These are phyloP conservation scores for Sylvia borin DNA, from an alignment of 2,797 vertebrate species.

Conservation along the genomic window DNA sequence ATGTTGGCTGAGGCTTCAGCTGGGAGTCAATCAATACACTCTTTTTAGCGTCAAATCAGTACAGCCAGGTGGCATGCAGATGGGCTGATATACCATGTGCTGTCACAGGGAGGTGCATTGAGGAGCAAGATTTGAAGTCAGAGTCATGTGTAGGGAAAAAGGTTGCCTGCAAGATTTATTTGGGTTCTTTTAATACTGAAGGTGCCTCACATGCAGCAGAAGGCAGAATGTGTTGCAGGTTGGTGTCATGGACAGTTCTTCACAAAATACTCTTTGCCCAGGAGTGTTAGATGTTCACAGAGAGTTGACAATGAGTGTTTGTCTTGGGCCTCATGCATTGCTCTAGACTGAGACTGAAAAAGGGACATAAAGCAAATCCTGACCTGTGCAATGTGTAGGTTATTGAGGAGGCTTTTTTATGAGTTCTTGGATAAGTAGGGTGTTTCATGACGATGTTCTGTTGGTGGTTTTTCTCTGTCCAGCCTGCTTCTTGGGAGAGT, in stretches of 20 bases:
- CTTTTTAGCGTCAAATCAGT: slow-evolving; percentile 29
- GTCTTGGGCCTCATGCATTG: neutral
- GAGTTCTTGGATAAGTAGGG: neutral
- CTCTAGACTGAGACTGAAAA: neutral
- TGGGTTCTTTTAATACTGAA: neutral
- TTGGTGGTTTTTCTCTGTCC: neutral
- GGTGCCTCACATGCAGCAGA: accelerated
- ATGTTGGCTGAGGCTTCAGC: neutral
- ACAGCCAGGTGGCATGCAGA: slow-evolving; percentile 25
- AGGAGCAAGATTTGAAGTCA: neutral
- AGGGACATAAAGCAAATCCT: neutral
- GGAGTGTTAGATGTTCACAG: neutral
- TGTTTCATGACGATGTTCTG: neutral
- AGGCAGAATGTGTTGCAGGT: neutral
- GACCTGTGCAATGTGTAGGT: accelerated
- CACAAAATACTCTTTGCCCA: neutral
- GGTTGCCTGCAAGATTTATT: neutral
- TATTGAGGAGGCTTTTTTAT: neutral
- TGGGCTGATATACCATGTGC: neutral
- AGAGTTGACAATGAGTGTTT: neutral
- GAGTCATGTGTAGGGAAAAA: neutral
- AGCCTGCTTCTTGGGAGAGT: neutral
- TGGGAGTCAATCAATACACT: neutral
- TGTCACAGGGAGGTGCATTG: neutral
- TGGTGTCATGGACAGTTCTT: neutral